Evolutionary conservation across 2,113 vertebrate genomes (phyloP).

Genomic region (Spea multiplicata): DNA sequence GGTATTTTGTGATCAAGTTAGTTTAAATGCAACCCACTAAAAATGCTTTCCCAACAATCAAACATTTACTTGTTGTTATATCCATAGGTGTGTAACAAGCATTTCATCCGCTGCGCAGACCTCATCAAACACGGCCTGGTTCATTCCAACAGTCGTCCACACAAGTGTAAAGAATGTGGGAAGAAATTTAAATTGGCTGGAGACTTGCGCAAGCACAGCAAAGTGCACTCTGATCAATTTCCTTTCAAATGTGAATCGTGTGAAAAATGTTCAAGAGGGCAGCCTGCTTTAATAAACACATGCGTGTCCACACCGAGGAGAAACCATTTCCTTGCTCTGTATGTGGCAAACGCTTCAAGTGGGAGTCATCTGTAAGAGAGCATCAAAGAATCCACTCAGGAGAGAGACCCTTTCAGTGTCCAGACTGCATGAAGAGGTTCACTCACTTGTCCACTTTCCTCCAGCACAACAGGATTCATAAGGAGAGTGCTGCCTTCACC

Average conservation of each 20-base stretch:
- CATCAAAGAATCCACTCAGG: constrained; percentile 43
- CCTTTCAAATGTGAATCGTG: constrained; percentile 54
- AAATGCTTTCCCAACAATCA: too few relatives aligned
- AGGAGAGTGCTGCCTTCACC: background rate
- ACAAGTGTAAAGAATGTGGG: constrained; percentile 45
- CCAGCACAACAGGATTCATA: constrained; percentile 53
- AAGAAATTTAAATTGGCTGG: constrained; percentile 47
- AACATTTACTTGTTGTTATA: background rate
- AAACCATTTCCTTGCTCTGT: constrained; percentile 46
- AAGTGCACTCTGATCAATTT: constrained; percentile 23
- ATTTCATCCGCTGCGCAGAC: constrained; percentile 3
- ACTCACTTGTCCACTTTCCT: constrained; percentile 56
- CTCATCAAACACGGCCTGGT: constrained; percentile 9
- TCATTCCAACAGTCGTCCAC: accelerated
- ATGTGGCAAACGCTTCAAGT: constrained; percentile 48
- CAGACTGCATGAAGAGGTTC: constrained; percentile 56
- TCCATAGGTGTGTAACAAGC: constrained; percentile 37
- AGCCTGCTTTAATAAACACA: constrained; percentile 51
- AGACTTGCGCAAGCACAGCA: constrained; percentile 44
- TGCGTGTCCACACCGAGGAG: constrained; percentile 47
- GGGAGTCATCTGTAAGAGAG: constrained; percentile 48
- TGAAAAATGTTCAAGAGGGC: constrained; percentile 52
- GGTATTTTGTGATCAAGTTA: too few relatives aligned
- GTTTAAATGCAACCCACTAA: too few relatives aligned
- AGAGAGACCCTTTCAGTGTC: constrained; percentile 51